Conservation (phyloP, 2,888 invertebrate genomes). For the Chloroclysta siterata region DNA sequence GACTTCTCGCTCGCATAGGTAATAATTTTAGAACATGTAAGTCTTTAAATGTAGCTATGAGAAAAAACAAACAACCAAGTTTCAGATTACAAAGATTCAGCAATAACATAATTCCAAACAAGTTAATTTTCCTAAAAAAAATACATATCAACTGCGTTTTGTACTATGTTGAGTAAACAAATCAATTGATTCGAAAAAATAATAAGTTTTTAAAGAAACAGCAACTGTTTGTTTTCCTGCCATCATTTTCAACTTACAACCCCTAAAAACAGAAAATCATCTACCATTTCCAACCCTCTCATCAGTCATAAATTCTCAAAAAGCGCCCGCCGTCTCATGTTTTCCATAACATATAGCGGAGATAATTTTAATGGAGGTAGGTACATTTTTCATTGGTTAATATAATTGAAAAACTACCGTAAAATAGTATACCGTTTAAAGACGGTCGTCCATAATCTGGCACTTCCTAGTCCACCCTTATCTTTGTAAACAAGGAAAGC, state of each 20-base stretch:
- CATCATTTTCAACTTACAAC: slow-evolving; percentile 30
- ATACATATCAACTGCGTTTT: too few species aligned
- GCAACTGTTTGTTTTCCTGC: slow-evolving; percentile 24
- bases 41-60: too few species aligned
- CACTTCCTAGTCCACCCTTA: slow-evolving; percentile 30
- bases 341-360: not conserved
- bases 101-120: too few species aligned
- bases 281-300: slow-evolving; percentile 30
- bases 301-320: not conserved
- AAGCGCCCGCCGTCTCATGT: not conserved
- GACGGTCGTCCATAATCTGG: slow-evolving; percentile 23
- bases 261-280: slow-evolving; percentile 28
- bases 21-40: too few species aligned
- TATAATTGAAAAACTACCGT: not conserved
- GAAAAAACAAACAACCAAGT: too few species aligned
- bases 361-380: not conserved
- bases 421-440: not conserved
- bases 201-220: too few species aligned
- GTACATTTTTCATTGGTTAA: not conserved
- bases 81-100: too few species aligned
- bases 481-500: slow-evolving; percentile 66
- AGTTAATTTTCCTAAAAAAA: too few species aligned
- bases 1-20: too few species aligned
- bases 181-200: too few species aligned
- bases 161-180: too few species aligned